Evolutionary conservation across 2,113 vertebrate genomes (phyloP).

Genomic region (Azemiops feae): DNA sequence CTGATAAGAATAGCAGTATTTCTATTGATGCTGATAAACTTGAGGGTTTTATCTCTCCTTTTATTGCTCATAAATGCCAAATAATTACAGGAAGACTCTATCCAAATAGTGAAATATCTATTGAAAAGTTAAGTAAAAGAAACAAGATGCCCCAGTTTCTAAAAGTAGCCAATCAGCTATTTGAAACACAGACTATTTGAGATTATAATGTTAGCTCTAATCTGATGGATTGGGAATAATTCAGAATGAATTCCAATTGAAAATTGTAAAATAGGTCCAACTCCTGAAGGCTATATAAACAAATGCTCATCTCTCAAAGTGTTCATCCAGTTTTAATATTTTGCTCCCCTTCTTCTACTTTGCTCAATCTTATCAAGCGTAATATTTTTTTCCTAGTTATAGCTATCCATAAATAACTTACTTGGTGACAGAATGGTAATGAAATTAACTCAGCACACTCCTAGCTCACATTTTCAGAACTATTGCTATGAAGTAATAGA

Average conservation of each 20-base stretch:
- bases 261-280: neutral
- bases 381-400: neutral
- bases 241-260: neutral
- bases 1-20: neutral
- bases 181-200: neutral
- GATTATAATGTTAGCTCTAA: neutral
- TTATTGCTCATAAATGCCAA: neutral
- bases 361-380: neutral
- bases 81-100: slow-evolving; percentile 18
- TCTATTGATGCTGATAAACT: neutral
- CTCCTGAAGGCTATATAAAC: neutral
- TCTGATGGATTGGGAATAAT: neutral
- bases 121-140: slow-evolving; percentile 36
- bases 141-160: slow-evolving; percentile 14
- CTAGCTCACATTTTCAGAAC: neutral
- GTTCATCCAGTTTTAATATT: neutral
- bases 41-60: neutral
- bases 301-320: neutral
- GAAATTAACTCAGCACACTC: neutral
- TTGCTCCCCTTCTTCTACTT: neutral
- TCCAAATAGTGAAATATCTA: slow-evolving; percentile 4
- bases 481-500: neutral
- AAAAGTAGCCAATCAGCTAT: neutral
- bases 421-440: neutral
- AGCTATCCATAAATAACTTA: neutral